Base-by-base conservation (phyloP, 1,140 invertebrate genomes). In the Leptopilina clavipes region DNA sequence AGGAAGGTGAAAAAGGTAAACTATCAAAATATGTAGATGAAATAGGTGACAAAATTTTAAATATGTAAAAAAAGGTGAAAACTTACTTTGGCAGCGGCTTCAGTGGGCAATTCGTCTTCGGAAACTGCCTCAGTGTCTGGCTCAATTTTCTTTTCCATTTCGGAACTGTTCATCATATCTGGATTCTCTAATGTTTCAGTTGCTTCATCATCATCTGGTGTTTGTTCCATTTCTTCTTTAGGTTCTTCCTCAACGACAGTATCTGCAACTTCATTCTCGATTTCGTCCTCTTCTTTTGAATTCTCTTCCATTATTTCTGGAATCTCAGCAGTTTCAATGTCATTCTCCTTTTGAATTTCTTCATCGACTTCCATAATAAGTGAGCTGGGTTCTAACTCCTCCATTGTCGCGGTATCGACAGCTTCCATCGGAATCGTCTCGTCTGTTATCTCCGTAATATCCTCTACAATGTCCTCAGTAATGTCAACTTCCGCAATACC, bases 51-150 rank as follows among this genome's bases (percentile, higher is more conserved):
- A n/a, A n/a, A n/a, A n/a, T n/a, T n/a, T n/a, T n/a, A 52, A 17
- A 52, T 17, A 73, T 65, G 52, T 18, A 22, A 56, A 76, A 45
- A 48, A 43, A 40, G 0, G 22, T 37, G 54, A 76, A 52, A 65
- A 72, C 14, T 59, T 83, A 90, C 89, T 83, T 91, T 91, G 7
- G 89, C 77, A 5, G 88, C 78, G 31, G 86, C 85, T 83, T 91
- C 91, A 12, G 85, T 89, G 1, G 92, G 93, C 2, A 94, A 80
- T 82, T 94, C 93, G 83, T 94, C 93, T 86, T 94, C 94, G 11
- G 93, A 93, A 70, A 94, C 93, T 80, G 93, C 93, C 89, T 94
- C 93, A 6, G 93, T 93, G 85, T 94, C 93, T 17, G 93, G 92
- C 80, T 94, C 92, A 7, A 75, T 89, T 73, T 89, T 89, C 70